Evolutionary conservation across 2,797 vertebrate genomes (phyloP).

Genomic region (Coendou prehensilis): DNA sequence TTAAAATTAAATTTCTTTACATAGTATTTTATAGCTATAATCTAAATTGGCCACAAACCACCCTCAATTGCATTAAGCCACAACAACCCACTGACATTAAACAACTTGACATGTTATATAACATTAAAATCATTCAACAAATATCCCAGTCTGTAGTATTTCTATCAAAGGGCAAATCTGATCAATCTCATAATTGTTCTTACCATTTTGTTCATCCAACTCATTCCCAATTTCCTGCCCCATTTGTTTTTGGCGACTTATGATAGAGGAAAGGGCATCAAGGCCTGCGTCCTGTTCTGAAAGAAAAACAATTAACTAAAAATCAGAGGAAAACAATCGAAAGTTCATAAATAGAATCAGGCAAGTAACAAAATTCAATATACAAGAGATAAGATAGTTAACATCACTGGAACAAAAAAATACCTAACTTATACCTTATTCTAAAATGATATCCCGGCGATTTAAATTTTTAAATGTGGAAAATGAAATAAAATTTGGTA

Average conservation of each 20-base stretch:
- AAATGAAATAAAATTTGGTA: constrained; percentile 44
- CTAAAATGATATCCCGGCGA: constrained; percentile 30
- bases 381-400: background rate
- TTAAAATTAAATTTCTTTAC: constrained; percentile 33
- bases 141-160: background rate
- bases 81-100: background rate
- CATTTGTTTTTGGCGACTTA: constrained; percentile 97
- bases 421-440: background rate
- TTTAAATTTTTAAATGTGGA: background rate
- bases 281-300: constrained; percentile 97
- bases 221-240: constrained; percentile 98
- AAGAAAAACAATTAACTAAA: constrained; percentile 40
- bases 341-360: background rate
- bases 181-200: constrained; percentile 69
- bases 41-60: background rate
- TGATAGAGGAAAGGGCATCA: constrained; percentile 95
- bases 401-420: constrained; percentile 32
- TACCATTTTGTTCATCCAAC: constrained; percentile 98
- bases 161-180: background rate
- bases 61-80: background rate
- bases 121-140: background rate
- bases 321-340: background rate
- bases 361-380: background rate
- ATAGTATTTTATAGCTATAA: background rate
- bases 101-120: background rate